These are phyloP conservation scores for Pogona vitticeps DNA, from an alignment of 2,113 vertebrate genomes.

Conservation along the genomic window DNA sequence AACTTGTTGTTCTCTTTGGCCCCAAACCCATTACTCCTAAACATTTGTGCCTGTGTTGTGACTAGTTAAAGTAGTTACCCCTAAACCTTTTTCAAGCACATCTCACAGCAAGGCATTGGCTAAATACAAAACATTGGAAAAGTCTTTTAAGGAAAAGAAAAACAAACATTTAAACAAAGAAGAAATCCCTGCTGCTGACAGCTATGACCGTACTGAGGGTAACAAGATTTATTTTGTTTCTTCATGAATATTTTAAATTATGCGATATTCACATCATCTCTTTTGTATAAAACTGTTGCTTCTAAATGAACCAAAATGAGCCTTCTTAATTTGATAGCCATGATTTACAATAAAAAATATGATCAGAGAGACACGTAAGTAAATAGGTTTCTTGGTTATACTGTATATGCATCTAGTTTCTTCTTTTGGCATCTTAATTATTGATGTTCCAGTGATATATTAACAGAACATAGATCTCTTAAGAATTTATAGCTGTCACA, in stretches of 20 bases:
- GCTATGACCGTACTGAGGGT: constrained; percentile 61
- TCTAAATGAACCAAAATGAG: background rate
- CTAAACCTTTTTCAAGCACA: constrained; percentile 67
- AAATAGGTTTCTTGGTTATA: background rate
- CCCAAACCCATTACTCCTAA: constrained; percentile 36
- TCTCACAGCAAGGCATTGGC: constrained; percentile 73
- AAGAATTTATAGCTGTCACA: background rate
- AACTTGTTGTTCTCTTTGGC: constrained; percentile 46
- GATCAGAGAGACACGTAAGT: background rate
- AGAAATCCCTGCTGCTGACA: constrained; percentile 47
- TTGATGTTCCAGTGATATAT: background rate
- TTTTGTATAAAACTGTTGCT: background rate
- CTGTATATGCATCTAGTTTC: background rate
- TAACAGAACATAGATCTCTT: background rate
- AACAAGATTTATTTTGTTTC: constrained; percentile 48
- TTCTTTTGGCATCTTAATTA: background rate
- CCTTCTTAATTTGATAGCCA: background rate
- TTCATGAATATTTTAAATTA: background rate
- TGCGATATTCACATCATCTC: background rate
- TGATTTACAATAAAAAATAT: background rate
- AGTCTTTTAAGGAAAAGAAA: constrained; percentile 57
- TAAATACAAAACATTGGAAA: constrained; percentile 62
- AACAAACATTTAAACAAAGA: constrained; percentile 27
- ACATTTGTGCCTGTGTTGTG: constrained; percentile 34
- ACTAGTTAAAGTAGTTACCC: constrained; percentile 48